phyloP scores from a whole-genome alignment of 53 echinoderm and acorn worm genomes.

The Crossaster papposus region DNA sequence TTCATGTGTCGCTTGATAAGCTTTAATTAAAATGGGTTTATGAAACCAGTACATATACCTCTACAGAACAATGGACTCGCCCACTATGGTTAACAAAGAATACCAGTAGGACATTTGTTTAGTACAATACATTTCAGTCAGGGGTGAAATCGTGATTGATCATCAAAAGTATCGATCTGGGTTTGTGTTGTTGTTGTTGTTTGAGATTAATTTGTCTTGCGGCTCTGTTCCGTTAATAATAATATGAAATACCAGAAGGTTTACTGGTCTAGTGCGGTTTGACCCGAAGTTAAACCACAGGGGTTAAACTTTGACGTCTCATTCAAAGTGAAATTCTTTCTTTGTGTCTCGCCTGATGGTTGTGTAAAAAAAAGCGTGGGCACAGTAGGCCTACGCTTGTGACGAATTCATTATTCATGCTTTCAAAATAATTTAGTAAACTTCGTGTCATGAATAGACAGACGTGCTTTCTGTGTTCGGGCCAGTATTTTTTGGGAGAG shows the following conservation, averaged over 20 bases:
- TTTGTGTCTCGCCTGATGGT: neutral
- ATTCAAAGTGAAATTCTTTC: constrained; percentile 1
- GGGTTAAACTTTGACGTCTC: constrained; percentile 6
- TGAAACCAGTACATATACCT: neutral
- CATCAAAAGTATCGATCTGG: neutral
- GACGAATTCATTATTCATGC: neutral
- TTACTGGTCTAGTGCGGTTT: constrained; percentile 7
- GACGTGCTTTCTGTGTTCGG: neutral
- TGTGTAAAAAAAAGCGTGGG: neutral
- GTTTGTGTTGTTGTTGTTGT: constrained; percentile 17
- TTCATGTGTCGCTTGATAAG: too few species aligned
- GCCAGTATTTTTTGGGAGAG: neutral
- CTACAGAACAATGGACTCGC: neutral
- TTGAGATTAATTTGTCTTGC: neutral
- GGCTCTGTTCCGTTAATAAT: neutral
- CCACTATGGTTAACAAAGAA: neutral
- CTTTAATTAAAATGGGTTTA: neutral
- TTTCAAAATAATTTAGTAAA: neutral
- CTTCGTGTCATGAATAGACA: neutral
- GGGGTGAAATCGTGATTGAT: neutral
- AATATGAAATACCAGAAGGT: constrained; percentile 5
- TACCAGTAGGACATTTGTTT: constrained; percentile 8
- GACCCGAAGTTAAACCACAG: constrained; percentile 5
- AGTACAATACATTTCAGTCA: neutral
- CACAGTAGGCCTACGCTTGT: neutral